phyloP scores from a whole-genome alignment of 2,888 invertebrate genomes.

The Augochlorella aurata region DNA sequence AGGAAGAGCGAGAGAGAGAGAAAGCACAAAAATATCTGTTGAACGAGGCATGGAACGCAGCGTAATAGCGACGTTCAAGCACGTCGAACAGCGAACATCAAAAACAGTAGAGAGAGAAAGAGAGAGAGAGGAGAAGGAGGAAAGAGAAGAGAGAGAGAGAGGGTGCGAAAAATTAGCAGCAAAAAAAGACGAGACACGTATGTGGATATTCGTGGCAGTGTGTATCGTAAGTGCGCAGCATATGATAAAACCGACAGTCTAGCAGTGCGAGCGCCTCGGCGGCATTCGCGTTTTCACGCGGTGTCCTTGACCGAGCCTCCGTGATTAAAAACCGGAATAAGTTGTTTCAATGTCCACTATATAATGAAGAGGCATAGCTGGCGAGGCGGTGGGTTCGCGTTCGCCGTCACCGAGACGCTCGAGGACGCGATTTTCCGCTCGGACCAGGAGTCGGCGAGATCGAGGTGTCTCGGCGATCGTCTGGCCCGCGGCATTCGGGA shows the following conservation, averaged over 20 bases:
- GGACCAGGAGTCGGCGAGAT: neutral
- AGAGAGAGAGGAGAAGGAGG: neutral
- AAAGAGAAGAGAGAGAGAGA: neutral
- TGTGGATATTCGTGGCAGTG: constrained; percentile 76
- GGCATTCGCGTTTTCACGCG: constrained; percentile 79
- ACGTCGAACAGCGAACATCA: neutral
- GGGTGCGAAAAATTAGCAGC: neutral
- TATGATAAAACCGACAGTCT: constrained; percentile 82
- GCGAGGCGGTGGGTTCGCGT: constrained; percentile 76
- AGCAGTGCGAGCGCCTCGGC: constrained; percentile 82
- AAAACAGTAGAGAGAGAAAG: neutral
- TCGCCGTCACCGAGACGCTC: constrained; percentile 45
- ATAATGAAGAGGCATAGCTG: constrained; percentile 81
- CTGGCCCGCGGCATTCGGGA: neutral
- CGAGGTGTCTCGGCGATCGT: neutral
- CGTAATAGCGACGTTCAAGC: neutral
- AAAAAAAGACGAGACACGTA: constrained; percentile 63
- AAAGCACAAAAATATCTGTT: constrained; percentile 4
- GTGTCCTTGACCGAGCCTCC: constrained; percentile 80
- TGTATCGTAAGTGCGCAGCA: constrained; percentile 82
- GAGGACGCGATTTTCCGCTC: neutral
- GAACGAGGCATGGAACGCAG: constrained; percentile 7
- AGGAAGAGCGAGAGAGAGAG: neutral
- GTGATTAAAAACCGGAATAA: constrained; percentile 82
- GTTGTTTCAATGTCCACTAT: constrained; percentile 82